Conservation (phyloP, 37 sponge, comb jelly and placozoan genomes). For the Crambe crambe region DNA sequence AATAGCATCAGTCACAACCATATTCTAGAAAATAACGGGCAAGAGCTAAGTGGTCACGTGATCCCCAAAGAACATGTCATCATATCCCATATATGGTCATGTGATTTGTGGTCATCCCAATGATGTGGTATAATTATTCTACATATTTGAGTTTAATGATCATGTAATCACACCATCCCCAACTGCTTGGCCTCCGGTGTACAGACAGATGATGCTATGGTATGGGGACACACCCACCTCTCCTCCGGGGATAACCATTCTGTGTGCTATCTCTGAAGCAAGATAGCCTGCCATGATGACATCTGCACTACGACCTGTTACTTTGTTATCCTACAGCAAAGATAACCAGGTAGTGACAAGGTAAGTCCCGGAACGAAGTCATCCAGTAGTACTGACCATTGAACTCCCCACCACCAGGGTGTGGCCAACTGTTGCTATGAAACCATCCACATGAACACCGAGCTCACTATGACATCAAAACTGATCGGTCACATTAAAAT, state of each 20-base stretch:
- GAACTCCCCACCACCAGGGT: conserved; percentile 90
- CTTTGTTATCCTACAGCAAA: conserved; percentile 63
- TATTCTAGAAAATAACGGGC: conserved; percentile 32
- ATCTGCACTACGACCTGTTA: conserved; percentile 91
- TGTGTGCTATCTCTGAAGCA: conserved; percentile 87
- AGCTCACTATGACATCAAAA: conserved; percentile 61
- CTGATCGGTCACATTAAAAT: no score
- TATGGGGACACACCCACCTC: conserved; percentile 49
- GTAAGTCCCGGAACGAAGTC: neutral
- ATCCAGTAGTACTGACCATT: conserved; percentile 49
- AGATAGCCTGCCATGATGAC: conserved; percentile 86
- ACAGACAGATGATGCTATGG: no score
- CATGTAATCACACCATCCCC: no score
- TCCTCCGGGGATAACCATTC: conserved; percentile 93
- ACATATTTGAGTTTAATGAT: no score
- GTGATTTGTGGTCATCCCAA: no score
- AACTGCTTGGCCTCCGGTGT: no score
- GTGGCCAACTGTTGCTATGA: conserved; percentile 88
- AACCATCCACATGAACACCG: conserved; percentile 93
- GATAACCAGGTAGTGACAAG: no score
- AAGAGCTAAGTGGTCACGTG: no score
- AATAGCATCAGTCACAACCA: conserved; percentile 82
- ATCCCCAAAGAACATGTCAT: no score
- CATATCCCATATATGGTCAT: no score
- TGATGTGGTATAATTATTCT: no score